These are phyloP conservation scores for Tryphoninae sp. DNA, from an alignment of 2,888 invertebrate species.

Conservation along the genomic window DNA sequence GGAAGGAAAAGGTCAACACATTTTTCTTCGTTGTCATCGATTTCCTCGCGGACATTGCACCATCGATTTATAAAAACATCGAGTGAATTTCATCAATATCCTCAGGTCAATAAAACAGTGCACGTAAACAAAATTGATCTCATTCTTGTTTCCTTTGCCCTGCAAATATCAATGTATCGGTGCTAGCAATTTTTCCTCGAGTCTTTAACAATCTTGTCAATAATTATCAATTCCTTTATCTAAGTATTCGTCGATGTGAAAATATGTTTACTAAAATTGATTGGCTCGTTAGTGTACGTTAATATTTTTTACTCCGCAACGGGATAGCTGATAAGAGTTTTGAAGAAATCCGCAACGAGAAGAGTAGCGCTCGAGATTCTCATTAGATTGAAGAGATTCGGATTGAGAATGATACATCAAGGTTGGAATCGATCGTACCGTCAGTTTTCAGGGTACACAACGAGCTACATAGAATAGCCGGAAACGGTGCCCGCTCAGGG, in stretches of 20 bases:
- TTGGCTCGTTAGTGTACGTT: no score
- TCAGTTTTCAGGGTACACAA: constrained; percentile 15
- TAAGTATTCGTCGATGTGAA: no score
- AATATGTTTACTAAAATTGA: no score
- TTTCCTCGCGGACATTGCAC: constrained; percentile 15
- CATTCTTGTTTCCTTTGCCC: not conserved
- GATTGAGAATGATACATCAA: not conserved
- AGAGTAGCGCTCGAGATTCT: no score
- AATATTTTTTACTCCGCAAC: no score
- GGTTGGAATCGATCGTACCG: not conserved
- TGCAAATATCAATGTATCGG: not conserved
- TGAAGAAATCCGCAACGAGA: no score
- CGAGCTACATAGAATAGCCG: constrained; percentile 66
- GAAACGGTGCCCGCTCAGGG: constrained; percentile 72
- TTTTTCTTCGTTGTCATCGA: constrained; percentile 22
- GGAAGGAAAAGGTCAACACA: constrained; percentile 27
- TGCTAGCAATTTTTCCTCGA: no score
- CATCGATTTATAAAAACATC: constrained; percentile 9
- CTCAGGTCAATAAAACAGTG: not conserved
- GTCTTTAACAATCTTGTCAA: no score
- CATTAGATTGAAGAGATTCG: not conserved
- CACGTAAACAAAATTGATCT: not conserved
- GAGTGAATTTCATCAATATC: not conserved
- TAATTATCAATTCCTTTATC: no score
- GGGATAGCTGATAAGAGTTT: no score